Conservation (phyloP, 2,888 invertebrate species). For the Oasisia sp. region DNA sequence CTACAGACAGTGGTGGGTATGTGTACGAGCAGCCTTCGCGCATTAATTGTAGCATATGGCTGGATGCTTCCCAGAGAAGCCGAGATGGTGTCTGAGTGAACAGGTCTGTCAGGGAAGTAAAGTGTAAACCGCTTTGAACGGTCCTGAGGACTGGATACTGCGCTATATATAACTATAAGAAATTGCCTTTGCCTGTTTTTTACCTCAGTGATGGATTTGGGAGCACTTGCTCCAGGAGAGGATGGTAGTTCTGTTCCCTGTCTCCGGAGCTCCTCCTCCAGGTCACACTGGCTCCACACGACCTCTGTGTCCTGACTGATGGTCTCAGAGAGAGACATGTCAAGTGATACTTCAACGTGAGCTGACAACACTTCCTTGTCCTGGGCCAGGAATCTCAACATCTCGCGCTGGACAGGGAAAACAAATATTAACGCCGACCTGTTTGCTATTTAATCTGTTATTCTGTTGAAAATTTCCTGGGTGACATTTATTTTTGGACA, state of each 20-base stretch:
- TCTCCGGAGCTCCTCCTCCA: not conserved
- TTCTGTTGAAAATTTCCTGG: too few relatives aligned
- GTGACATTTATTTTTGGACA: too few relatives aligned
- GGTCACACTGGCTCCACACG: not conserved
- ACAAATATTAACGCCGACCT: not conserved
- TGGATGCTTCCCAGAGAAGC: too few relatives aligned
- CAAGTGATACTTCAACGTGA: conserved; percentile 14
- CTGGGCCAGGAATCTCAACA: conserved; percentile 23
- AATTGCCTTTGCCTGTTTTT: too few relatives aligned
- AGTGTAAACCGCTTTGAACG: too few relatives aligned
- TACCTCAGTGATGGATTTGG: not conserved
- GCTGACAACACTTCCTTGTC: not conserved
- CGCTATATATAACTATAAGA: too few relatives aligned
- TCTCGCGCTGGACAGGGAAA: conserved; percentile 14
- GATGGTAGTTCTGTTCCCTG: not conserved
- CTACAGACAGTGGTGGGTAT: too few relatives aligned
- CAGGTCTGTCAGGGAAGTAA: too few relatives aligned
- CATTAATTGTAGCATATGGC: too few relatives aligned
- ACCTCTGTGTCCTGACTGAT: not conserved
- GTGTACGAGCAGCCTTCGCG: too few relatives aligned
- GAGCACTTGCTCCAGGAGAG: not conserved
- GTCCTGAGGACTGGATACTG: too few relatives aligned
- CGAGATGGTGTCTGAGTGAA: too few relatives aligned
- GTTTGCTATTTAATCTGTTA: not conserved
- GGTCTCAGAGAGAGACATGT: not conserved